phyloP scores from a whole-genome alignment of 2,797 vertebrate species.

The Notoglanidium macrostoma region DNA sequence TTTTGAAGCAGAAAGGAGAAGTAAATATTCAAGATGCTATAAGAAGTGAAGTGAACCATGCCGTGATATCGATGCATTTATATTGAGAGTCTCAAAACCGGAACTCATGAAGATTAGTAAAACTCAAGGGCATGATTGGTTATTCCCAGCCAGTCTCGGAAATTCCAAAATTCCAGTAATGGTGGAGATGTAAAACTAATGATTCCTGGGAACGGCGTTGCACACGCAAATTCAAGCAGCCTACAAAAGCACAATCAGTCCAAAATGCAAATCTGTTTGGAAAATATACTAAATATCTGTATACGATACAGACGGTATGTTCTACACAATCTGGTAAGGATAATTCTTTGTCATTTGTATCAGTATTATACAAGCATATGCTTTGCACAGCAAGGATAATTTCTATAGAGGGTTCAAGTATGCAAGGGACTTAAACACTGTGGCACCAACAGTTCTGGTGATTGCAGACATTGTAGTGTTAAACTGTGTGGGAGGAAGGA shows the following conservation, averaged over 20 bases:
- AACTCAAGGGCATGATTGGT: slow-evolving; percentile 68
- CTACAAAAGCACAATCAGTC: slow-evolving; percentile 44
- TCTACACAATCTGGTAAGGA: slow-evolving; percentile 48
- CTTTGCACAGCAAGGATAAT: slow-evolving; percentile 60
- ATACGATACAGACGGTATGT: slow-evolving; percentile 67
- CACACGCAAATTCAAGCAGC: slow-evolving; percentile 53
- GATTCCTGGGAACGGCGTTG: slow-evolving; percentile 65
- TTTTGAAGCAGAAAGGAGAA: slow-evolving; percentile 67
- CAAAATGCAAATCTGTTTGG: slow-evolving; percentile 49
- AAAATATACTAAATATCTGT: slow-evolving; percentile 62
- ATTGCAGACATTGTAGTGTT: slow-evolving; percentile 36
- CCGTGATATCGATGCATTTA: background rate
- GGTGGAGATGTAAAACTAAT: slow-evolving; percentile 49
- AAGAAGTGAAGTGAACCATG: slow-evolving; percentile 41
- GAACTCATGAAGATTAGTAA: slow-evolving; percentile 68
- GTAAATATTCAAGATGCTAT: slow-evolving; percentile 57
- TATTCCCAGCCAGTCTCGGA: slow-evolving; percentile 75
- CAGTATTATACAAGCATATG: slow-evolving; percentile 69
- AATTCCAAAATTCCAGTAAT: slow-evolving; percentile 73
- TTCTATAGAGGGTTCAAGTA: slow-evolving; percentile 51
- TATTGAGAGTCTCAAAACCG: background rate
- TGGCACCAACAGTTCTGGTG: slow-evolving; percentile 42
- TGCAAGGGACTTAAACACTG: slow-evolving; percentile 58
- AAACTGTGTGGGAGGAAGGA: slow-evolving; percentile 16
- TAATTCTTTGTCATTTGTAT: slow-evolving; percentile 66